These are phyloP conservation scores for Gavia stellata DNA, from an alignment of 2,113 vertebrate genomes.

Conservation along the genomic window DNA sequence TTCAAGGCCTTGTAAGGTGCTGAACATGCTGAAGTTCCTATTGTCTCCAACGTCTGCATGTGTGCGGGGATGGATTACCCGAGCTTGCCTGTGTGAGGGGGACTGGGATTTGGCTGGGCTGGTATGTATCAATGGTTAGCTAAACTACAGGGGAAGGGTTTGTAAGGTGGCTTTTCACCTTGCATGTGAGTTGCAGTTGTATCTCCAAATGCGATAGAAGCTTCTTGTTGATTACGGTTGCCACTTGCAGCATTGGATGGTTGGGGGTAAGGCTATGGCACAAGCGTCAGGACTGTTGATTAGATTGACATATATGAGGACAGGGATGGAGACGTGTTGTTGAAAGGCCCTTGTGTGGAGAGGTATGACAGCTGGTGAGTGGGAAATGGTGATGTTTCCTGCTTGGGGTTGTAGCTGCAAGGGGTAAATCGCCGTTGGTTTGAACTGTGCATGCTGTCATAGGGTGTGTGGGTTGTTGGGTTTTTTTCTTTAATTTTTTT, in stretches of 20 bases:
- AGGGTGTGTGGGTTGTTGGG: rapidly evolving
- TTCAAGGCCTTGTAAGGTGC: constrained; percentile 41
- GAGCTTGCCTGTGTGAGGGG: background rate
- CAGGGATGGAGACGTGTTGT: rapidly evolving
- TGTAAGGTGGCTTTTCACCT: background rate
- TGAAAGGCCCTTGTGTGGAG: background rate
- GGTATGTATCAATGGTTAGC: rapidly evolving
- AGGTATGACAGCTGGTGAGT: background rate
- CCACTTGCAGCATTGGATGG: rapidly evolving
- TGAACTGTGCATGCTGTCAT: rapidly evolving
- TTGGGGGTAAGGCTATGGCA: background rate
- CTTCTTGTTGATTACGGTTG: rapidly evolving
- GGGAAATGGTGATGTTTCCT: background rate
- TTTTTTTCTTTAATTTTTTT: too few species aligned
- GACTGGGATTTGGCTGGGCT: background rate
- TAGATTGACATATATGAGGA: rapidly evolving
- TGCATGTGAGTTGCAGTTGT: rapidly evolving
- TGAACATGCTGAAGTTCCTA: background rate
- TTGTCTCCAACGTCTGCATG: background rate
- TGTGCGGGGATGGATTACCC: background rate
- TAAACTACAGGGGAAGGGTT: background rate
- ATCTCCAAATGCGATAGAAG: rapidly evolving
- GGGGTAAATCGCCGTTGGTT: rapidly evolving
- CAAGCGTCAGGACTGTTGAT: background rate
- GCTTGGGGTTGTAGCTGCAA: background rate